Evolutionary conservation across 2,113 vertebrate species (phyloP).

Genomic region (Mandrillus leucophaeus): DNA sequence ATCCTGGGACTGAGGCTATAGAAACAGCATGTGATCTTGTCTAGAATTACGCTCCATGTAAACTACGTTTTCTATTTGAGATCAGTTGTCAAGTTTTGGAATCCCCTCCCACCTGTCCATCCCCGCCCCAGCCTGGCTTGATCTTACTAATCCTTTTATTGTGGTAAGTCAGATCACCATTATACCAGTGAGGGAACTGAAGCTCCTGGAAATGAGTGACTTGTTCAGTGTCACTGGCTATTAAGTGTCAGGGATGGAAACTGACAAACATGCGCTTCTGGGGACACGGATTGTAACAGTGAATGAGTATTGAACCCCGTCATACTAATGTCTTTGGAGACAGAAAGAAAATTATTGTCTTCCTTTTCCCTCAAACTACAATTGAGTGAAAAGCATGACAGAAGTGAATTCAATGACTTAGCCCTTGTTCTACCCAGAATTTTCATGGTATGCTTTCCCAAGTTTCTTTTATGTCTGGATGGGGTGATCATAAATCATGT

Average conservation of each 20-base stretch:
- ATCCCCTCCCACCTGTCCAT: not conserved
- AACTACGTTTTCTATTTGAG: not conserved
- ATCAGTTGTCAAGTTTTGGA: not conserved
- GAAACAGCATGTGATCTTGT: not conserved
- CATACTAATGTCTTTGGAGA: not conserved
- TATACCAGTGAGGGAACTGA: not conserved
- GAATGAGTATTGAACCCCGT: not conserved
- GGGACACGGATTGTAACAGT: not conserved
- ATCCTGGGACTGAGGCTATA: not conserved
- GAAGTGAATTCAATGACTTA: not conserved
- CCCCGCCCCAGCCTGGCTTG: too few relatives aligned
- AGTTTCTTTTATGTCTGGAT: slow-evolving; percentile 37
- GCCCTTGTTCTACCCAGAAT: not conserved
- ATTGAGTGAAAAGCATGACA: not conserved
- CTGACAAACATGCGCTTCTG: not conserved
- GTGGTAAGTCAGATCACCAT: not conserved
- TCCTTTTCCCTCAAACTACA: slow-evolving; percentile 13
- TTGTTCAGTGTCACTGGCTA: not conserved
- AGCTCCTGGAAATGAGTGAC: not conserved
- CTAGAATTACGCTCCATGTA: not conserved
- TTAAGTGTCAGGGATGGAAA: not conserved
- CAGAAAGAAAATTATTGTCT: slow-evolving; percentile 18
- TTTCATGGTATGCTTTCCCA: slow-evolving; percentile 33
- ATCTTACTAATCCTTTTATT: not conserved
- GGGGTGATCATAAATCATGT: slow-evolving; percentile 54